Conservation (phyloP, 1,140 invertebrate genomes). For the Uloborus diversus region DNA sequence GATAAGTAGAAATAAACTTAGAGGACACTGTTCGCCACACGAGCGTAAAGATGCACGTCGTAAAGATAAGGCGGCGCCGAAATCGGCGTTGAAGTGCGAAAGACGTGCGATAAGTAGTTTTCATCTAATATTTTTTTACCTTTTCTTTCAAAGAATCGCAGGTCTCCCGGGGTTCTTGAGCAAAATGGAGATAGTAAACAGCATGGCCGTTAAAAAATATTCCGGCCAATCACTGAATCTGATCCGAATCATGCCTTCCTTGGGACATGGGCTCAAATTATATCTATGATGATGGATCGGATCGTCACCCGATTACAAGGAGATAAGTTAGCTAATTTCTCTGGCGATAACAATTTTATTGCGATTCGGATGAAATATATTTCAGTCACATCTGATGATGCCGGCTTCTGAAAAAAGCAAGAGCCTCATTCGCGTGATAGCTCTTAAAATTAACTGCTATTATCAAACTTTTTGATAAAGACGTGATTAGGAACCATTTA, state of each 20-base stretch:
- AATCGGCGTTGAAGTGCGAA: neutral
- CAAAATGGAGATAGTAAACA: slow-evolving; percentile 44
- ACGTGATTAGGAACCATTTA: no score
- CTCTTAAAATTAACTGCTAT: no score
- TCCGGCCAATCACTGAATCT: slow-evolving; percentile 11
- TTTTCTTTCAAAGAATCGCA: slow-evolving; percentile 2
- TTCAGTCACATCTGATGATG: no score
- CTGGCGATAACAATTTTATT: neutral
- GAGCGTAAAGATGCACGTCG: neutral
- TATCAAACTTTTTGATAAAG: no score
- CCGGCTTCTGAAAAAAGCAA: no score
- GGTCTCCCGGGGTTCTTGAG: slow-evolving; percentile 12
- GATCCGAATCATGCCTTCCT: neutral
- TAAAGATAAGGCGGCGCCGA: slow-evolving; percentile 28
- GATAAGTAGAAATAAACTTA: slow-evolving; percentile 35
- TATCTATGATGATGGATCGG: neutral
- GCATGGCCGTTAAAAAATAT: slow-evolving; percentile 23
- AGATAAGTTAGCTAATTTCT: neutral
- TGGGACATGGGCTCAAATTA: neutral
- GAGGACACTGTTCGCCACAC: slow-evolving; percentile 5
- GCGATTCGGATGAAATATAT: neutral
- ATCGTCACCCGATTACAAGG: neutral
- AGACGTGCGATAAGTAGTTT: neutral
- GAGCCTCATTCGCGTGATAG: no score
- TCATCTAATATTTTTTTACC: neutral